phyloP scores from a whole-genome alignment of 92 coral and sea anemone species.

The Chrysogorgia sp. region DNA sequence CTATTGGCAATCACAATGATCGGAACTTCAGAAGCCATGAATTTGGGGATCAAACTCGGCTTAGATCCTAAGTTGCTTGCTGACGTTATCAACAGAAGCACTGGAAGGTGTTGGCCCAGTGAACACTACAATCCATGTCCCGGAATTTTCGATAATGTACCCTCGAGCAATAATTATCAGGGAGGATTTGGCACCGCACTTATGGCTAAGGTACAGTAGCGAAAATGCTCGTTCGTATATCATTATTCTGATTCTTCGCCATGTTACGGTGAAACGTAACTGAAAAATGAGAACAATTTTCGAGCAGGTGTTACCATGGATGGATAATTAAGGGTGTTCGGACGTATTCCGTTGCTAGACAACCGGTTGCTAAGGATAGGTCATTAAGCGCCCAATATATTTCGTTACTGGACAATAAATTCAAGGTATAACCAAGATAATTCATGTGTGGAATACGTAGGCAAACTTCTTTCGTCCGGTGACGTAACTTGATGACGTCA shows the following conservation, averaged over 20 bases:
- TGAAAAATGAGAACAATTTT: too few species aligned
- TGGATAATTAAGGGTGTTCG: too few species aligned
- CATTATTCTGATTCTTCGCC: neutral
- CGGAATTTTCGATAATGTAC: conserved; percentile 88
- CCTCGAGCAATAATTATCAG: conserved; percentile 92
- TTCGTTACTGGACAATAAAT: too few species aligned
- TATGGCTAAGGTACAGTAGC: conserved; percentile 83
- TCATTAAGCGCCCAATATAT: too few species aligned
- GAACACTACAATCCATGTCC: conserved; percentile 96
- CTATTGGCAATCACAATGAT: conserved; percentile 93
- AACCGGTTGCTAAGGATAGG: too few species aligned
- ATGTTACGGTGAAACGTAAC: too few species aligned
- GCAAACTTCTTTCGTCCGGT: too few species aligned
- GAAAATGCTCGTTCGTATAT: neutral
- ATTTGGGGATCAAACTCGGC: conserved; percentile 89
- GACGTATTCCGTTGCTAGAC: too few species aligned
- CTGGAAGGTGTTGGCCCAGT: conserved; percentile 99
- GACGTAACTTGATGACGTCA: too few species aligned
- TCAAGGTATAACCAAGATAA: too few species aligned
- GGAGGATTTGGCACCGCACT: conserved; percentile 94
- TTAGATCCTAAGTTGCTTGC: conserved; percentile 93
- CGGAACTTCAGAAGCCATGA: conserved; percentile 93
- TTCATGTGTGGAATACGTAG: too few species aligned
- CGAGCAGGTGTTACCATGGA: neutral
- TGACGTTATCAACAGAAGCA: conserved; percentile 81